Percentiles rank a stretch among this genome's conserved stretches.
phyloP scores from a whole-genome alignment of 1,140 invertebrate genomes.

The Aphis craccivora region DNA sequence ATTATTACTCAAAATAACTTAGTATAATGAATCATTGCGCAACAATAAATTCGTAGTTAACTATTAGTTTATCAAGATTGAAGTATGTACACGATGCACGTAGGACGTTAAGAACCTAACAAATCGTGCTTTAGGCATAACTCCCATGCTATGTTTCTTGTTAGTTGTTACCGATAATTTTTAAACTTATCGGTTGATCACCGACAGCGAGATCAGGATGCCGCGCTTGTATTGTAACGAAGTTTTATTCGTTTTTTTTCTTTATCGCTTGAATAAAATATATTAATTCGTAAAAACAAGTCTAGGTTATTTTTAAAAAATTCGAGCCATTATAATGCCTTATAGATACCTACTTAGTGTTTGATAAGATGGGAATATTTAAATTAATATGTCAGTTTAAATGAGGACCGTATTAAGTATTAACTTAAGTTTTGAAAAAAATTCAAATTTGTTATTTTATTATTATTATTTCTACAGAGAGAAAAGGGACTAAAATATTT shows the following conservation, averaged over 20 bases:
- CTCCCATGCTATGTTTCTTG: slow-evolving; percentile 30
- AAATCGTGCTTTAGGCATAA: slow-evolving; percentile 54
- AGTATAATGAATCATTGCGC: slow-evolving; percentile 3
- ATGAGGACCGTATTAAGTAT: neutral
- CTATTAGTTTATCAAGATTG: slow-evolving; percentile 52
- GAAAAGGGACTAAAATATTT: neutral
- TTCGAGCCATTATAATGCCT: neutral
- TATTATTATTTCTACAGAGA: neutral
- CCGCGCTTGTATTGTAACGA: slow-evolving; percentile 6
- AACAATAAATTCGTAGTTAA: slow-evolving; percentile 53
- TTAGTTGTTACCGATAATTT: slow-evolving; percentile 49
- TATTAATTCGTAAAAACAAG: slow-evolving; percentile 34
- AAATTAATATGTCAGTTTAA: neutral
- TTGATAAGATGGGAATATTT: neutral
- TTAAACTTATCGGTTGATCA: slow-evolving; percentile 37
- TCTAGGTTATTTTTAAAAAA: neutral
- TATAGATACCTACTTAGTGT: neutral
- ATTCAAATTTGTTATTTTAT: neutral
- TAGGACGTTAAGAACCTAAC: slow-evolving; percentile 26
- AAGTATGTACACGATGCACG: neutral
- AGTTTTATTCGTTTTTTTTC: slow-evolving; percentile 26
- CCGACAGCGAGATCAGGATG: neutral
- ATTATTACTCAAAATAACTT: slow-evolving; percentile 33
- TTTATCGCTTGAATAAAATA: neutral
- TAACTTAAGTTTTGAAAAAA: neutral